phyloP scores from a whole-genome alignment of 2,797 vertebrate genomes.

The Ctenopoma kingsleyae region DNA sequence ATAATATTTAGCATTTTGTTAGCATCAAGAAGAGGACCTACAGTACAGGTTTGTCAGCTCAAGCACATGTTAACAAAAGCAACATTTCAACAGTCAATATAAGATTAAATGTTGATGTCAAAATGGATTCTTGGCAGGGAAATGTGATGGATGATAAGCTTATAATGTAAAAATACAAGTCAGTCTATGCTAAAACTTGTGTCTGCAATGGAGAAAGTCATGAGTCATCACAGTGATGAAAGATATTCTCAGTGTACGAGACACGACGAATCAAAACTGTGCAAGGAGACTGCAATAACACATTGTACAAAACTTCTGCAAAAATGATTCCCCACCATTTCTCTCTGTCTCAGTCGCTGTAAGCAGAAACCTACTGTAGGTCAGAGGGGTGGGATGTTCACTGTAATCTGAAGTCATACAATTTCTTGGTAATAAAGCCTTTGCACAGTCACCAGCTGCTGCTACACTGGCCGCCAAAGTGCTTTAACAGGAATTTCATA shows the following conservation, averaged over 20 bases:
- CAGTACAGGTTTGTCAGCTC: not conserved
- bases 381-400: conserved; percentile 36
- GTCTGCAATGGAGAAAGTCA: not conserved
- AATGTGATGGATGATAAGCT: conserved; percentile 6
- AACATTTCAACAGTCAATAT: not conserved
- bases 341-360: conserved; percentile 1
- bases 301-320: not conserved
- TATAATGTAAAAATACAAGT: conserved; percentile 20
- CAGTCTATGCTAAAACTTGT: not conserved
- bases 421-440: conserved; percentile 45
- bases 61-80: not conserved
- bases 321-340: not conserved
- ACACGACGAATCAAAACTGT: not conserved
- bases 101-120: conserved; percentile 33
- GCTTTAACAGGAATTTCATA: conserved; percentile 59
- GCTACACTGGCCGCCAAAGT: conserved; percentile 52
- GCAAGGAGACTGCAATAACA: not conserved
- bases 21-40: too few species aligned
- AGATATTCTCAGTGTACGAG: too few species aligned
- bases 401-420: conserved; percentile 26
- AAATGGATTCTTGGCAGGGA: conserved; percentile 2
- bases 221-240: too few species aligned
- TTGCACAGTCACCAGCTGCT: conserved; percentile 41
- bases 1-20: not conserved
- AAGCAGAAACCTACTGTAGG: conserved; percentile 9